Percentiles rank a stretch among this genome's conserved stretches.
These are phyloP conservation scores for Mustela nigripes DNA, from an alignment of 2,113 vertebrate species.

Conservation along the genomic window DNA sequence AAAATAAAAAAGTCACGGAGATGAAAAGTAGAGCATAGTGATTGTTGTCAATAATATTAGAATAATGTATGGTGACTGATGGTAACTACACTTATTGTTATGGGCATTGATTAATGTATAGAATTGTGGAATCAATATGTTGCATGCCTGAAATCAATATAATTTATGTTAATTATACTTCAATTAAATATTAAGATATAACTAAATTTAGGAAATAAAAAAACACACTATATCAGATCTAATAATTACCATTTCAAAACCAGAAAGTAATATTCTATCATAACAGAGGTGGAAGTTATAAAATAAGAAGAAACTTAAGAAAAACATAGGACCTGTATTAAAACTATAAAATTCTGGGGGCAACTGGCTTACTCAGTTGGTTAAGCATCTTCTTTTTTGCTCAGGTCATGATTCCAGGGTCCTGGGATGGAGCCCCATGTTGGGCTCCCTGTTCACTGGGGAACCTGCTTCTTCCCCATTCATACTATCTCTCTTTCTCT, in stretches of 20 bases:
- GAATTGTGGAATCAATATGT: background rate
- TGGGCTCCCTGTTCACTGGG: too few species aligned
- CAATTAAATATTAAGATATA: background rate
- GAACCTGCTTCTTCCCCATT: too few species aligned
- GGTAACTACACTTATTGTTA: background rate
- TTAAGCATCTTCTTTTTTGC: too few species aligned
- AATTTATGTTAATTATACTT: background rate
- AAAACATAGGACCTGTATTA: background rate
- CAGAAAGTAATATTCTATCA: background rate
- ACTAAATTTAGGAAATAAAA: background rate
- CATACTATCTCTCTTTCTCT: too few species aligned
- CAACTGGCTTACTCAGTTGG: too few species aligned
- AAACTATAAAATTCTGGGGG: background rate
- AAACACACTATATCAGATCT: background rate
- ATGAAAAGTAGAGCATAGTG: background rate
- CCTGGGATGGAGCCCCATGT: too few species aligned
- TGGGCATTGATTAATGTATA: background rate
- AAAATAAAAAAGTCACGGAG: background rate
- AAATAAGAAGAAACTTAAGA: background rate
- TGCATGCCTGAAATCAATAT: background rate
- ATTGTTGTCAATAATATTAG: background rate
- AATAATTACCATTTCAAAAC: background rate
- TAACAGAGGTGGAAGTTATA: background rate
- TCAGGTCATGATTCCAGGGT: too few species aligned
- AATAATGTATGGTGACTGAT: background rate